Percentiles rank a stretch among this genome's conserved stretches.
Evolutionary conservation across 2,797 vertebrate species (phyloP).

Genomic region (Anguilla pacifica): DNA sequence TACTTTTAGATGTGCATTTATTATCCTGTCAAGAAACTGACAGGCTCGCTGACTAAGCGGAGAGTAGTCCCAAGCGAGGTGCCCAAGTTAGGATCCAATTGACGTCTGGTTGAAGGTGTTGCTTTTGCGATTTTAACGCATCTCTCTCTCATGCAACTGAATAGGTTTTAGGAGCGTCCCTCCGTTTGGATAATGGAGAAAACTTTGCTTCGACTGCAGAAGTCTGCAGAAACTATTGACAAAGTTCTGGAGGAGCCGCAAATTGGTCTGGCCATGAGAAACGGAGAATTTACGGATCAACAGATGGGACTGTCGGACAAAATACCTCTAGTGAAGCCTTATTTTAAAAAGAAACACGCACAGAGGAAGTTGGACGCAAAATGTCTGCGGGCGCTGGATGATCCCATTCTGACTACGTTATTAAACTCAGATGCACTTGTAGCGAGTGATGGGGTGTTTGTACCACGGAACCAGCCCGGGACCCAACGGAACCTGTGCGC

Average conservation of each 20-base stretch:
- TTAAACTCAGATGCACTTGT: conserved; percentile 83
- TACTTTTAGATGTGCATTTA: background rate
- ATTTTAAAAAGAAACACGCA: conserved; percentile 91
- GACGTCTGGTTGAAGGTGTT: conserved; percentile 4
- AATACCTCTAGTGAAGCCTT: conserved; percentile 89
- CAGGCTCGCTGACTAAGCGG: background rate
- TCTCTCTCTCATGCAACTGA: conserved; percentile 45
- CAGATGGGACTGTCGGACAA: conserved; percentile 82
- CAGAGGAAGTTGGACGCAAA: conserved; percentile 85
- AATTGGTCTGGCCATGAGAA: conserved; percentile 67
- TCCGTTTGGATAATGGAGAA: conserved; percentile 64
- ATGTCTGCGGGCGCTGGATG: conserved; percentile 83
- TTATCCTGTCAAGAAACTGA: background rate
- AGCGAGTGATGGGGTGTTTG: conserved; percentile 83
- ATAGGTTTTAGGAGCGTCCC: conserved; percentile 46
- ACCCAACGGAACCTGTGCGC: conserved; percentile 78
- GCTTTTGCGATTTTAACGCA: conserved; percentile 3
- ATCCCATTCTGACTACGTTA: conserved; percentile 87
- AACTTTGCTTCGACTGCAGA: conserved; percentile 78
- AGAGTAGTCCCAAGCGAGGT: background rate
- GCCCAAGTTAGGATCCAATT: background rate
- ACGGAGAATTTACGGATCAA: conserved; percentile 72
- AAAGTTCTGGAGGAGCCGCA: conserved; percentile 64
- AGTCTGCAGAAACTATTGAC: conserved; percentile 46
- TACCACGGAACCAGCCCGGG: conserved; percentile 76